Evolutionary conservation across 2,797 vertebrate species (phyloP), one percentile per base, ranked within the genome.

Genomic region (Chelonia mydas): DNA sequence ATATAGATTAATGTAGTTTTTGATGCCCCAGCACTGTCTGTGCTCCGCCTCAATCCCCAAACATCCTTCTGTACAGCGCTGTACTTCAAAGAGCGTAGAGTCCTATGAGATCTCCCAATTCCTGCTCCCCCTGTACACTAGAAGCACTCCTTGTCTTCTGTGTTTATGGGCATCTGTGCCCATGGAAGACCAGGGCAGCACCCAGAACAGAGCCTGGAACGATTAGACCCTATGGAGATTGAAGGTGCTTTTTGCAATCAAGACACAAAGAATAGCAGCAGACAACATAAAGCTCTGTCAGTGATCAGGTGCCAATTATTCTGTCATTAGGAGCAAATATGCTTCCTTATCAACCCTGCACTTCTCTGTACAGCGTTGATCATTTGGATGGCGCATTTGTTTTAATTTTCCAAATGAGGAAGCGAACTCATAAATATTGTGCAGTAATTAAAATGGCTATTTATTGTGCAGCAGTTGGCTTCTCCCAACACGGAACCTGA

Each of bases 321-420:
- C 76, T 31, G 61, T 81, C 90, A 17, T 41, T 16, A 72, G 45
- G 87, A 86, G 89, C 88, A 91, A 2, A 0, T 25, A 79, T 53
- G 16, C n/a, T 83, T 90, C 93, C 82, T 78, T n/a, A 21, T 27
- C 95, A 61, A 87, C 92, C 90, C 91, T 4, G 79, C 11, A 81
- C 93, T 47, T 82, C 91, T 11, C 93, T 4, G 53, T 7, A 3
- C 92, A 4, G 13, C 19, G 95, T 88, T 95, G 94, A 96, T 96
- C 93, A 83, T 90, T 96, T 85, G 25, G 92, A 88, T 68, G 90
- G 92, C 92, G 95, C 93, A 92, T 96, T 97, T 94, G 96, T 96
- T 97, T 96, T 95, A 93, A 94, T 97, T 96, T 94, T 96, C 97
- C 96, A 95, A 95, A 95, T 84, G 96, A 97, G 96, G 96, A 93